Base-by-base conservation (phyloP, 1,140 invertebrate genomes). In the Meloidogyne chitwoodi region DNA sequence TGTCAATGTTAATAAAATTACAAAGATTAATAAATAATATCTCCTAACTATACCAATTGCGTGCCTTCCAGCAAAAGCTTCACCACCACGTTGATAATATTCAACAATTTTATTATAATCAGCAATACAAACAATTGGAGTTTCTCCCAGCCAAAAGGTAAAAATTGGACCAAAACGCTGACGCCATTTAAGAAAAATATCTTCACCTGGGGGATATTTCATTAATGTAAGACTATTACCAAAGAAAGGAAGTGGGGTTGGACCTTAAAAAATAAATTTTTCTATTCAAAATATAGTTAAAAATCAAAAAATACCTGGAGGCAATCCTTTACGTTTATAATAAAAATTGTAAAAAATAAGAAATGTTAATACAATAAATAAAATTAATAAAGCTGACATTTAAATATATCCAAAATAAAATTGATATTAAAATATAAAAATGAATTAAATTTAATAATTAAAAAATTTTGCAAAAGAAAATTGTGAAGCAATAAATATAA, bases 81-180 rank as follows among this genome's bases (percentile, higher is more conserved):
- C 78, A 5, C 34, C 79, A 29, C 72, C 73, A 44, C 68, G 82
- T 34, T 80, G 77, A 24, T 80, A 80, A 22, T 61, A 38, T 16
- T 81, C 64, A 26, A 72, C 44, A 24, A 80, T 80, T 63, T 62
- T 66, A 10, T 72, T 62, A 22, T 77, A 76, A 2, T 80, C 79
- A n/a, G 74, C 29, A 8, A 80, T 68, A 29, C 38, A 68, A 27
- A 80, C 80, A 19, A 80, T 56, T 34, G 79, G 80, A 27, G 24
- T 41, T 38, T 78, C 63, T 12, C 79, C 79, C 0, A 71, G 22
- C 79, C 79, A 80, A 56, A 76, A 64, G 0, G 79, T 80, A 62
- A 70, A 81, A 27, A 81, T 70, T n/a, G 26, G 24, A 44, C 79
- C 79, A 56, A 38, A 80, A 29, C 22, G 24, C 26, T 70, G 61